phyloP scores from a whole-genome alignment of 2,113 vertebrate species.

The Neogobius melanostomus region DNA sequence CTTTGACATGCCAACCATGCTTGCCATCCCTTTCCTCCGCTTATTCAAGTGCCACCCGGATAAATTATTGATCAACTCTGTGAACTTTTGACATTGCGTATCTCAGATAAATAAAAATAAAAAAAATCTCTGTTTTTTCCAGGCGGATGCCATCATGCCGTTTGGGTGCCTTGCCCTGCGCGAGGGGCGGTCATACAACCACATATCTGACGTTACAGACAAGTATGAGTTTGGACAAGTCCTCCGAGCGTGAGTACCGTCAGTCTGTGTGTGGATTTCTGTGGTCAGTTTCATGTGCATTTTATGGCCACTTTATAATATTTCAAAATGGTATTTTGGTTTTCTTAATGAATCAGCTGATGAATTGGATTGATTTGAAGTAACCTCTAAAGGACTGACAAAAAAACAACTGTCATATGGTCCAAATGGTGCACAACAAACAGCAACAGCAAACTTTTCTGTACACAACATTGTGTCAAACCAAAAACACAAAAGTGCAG shows the following conservation, averaged over 20 bases:
- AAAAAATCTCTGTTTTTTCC: slow-evolving; percentile 21
- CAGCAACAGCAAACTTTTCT: not conserved
- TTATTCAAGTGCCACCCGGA: slow-evolving; percentile 30
- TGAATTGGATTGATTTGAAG: slow-evolving; percentile 1
- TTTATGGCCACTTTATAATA: slow-evolving; percentile 21
- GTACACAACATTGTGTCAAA: too few species aligned
- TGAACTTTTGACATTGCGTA: slow-evolving; percentile 15
- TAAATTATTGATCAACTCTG: slow-evolving; percentile 4
- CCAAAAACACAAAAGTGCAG: too few species aligned
- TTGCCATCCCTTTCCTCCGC: slow-evolving; percentile 36
- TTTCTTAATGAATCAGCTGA: slow-evolving; percentile 33
- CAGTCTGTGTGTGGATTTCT: slow-evolving; percentile 5
- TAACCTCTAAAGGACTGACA: slow-evolving; percentile 23
- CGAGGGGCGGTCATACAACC: slow-evolving; percentile 80
- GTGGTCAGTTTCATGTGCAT: slow-evolving; percentile 5
- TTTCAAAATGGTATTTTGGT: slow-evolving; percentile 13
- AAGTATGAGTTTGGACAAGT: slow-evolving; percentile 86
- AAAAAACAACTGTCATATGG: slow-evolving; percentile 24
- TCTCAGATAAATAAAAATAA: slow-evolving; percentile 10
- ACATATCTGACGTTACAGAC: slow-evolving; percentile 81
- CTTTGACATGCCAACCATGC: slow-evolving; percentile 32
- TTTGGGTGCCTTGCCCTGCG: slow-evolving; percentile 85
- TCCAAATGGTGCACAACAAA: slow-evolving; percentile 2
- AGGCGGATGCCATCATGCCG: slow-evolving; percentile 82
- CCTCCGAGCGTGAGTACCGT: slow-evolving; percentile 80